Conservation (phyloP, 2,888 invertebrate species). For the Thera britannica region DNA sequence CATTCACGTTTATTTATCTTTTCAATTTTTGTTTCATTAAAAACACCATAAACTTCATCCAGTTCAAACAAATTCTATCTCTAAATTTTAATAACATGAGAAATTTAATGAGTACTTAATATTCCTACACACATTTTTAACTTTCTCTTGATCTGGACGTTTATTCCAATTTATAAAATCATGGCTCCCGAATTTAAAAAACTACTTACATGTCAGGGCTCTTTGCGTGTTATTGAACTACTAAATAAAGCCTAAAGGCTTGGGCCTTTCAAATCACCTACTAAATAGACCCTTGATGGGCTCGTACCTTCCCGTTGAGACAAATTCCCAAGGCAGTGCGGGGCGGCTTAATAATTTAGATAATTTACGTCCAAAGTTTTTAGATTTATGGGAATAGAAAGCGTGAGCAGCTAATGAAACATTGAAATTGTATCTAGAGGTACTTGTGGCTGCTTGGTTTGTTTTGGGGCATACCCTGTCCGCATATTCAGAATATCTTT, state of each 20-base stretch:
- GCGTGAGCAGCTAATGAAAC: slow-evolving; percentile 42
- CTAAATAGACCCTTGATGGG: slow-evolving; percentile 22
- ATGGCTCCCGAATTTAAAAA: slow-evolving; percentile 25
- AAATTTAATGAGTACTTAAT: slow-evolving; percentile 25
- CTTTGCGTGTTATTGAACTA: slow-evolving; percentile 20
- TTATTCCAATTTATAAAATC: slow-evolving; percentile 19
- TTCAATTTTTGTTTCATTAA: slow-evolving; percentile 25
- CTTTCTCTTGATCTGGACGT: slow-evolving; percentile 19
- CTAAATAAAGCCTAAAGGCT: slow-evolving; percentile 20
- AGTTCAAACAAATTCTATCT: slow-evolving; percentile 16
- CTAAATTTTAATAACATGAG: slow-evolving; percentile 14
- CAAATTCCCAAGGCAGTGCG: slow-evolving; percentile 46
- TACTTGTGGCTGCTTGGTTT: slow-evolving; percentile 27
- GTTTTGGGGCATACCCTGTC: slow-evolving; percentile 29
- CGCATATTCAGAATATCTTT: background rate
- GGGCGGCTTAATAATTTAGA: slow-evolving; percentile 50
- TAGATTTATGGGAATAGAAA: slow-evolving; percentile 51
- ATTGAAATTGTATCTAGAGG: slow-evolving; percentile 35
- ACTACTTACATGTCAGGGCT: background rate
- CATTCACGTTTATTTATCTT: slow-evolving; percentile 8
- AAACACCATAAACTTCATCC: slow-evolving; percentile 21
- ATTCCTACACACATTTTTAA: background rate
- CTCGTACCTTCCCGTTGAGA: slow-evolving; percentile 22
- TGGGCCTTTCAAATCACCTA: slow-evolving; percentile 19
- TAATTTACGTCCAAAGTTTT: slow-evolving; percentile 50